Evolutionary conservation across 2,888 invertebrate genomes (phyloP).

Genomic region (Acleris cristana): DNA sequence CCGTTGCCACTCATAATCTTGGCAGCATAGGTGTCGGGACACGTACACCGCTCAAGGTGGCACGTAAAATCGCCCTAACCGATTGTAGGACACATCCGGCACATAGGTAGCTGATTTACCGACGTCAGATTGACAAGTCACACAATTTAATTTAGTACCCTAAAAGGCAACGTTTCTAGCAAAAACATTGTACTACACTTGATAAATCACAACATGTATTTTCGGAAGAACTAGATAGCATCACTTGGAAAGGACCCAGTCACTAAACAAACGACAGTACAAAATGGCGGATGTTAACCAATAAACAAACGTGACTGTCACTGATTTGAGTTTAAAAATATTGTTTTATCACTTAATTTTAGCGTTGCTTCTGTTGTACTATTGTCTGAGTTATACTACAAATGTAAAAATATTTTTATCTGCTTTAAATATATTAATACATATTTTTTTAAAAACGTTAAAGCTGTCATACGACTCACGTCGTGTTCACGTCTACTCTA

Average conservation of each 20-base stretch:
- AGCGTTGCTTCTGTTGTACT: slow-evolving; percentile 50
- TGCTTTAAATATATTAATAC: slow-evolving; percentile 66
- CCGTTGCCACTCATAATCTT: slow-evolving; percentile 86
- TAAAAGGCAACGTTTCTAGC: slow-evolving; percentile 72
- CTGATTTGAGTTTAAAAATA: slow-evolving; percentile 57
- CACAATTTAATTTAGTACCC: slow-evolving; percentile 71
- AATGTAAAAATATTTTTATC: slow-evolving; percentile 72
- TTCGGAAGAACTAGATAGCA: slow-evolving; percentile 70
- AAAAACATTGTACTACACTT: slow-evolving; percentile 79
- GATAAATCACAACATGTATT: slow-evolving; percentile 70
- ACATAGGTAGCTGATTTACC: slow-evolving; percentile 73
- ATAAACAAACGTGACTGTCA: slow-evolving; percentile 82
- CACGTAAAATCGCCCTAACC: slow-evolving; percentile 82
- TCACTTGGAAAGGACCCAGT: slow-evolving; percentile 75
- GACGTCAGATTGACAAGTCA: slow-evolving; percentile 78
- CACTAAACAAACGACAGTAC: slow-evolving; percentile 84
- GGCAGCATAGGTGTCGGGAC: slow-evolving; percentile 84
- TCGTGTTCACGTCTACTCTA: slow-evolving; percentile 45
- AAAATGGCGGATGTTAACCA: slow-evolving; percentile 84
- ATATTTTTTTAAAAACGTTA: slow-evolving; percentile 68
- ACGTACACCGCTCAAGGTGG: slow-evolving; percentile 86
- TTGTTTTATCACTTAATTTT: slow-evolving; percentile 59
- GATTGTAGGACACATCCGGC: slow-evolving; percentile 84
- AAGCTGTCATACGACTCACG: slow-evolving; percentile 79
- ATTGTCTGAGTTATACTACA: slow-evolving; percentile 66